phyloP scores from a whole-genome alignment of 2,888 invertebrate species.

The Harpalus rubripes region DNA sequence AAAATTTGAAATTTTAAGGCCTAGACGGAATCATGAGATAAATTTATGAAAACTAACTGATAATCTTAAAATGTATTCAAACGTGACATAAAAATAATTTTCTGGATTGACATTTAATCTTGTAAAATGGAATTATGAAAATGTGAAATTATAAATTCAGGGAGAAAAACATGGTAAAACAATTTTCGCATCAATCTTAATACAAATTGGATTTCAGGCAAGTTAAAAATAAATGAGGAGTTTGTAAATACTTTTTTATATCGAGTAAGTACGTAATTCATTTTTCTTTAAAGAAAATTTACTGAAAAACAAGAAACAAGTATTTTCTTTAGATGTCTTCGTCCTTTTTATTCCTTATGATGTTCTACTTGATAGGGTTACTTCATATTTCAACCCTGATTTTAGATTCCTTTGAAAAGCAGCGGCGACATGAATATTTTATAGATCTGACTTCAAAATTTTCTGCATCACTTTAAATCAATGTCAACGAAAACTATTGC shows the following conservation, averaged over 20 bases:
- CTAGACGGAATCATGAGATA: no score
- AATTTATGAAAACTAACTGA: neutral
- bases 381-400: constrained; percentile 7
- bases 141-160: constrained; percentile 26
- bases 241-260: neutral
- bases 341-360: neutral
- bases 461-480: neutral
- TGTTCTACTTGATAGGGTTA: neutral
- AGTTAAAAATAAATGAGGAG: neutral
- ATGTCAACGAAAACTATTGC: neutral
- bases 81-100: constrained; percentile 48
- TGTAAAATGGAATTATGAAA: constrained; percentile 22
- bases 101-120: constrained; percentile 37
- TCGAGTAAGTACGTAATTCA: neutral
- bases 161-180: neutral
- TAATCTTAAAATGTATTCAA: constrained; percentile 16
- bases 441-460: neutral
- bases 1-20: no score
- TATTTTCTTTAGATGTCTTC: neutral
- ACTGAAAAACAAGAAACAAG: neutral
- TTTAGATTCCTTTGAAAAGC: neutral
- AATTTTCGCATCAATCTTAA: neutral
- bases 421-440: neutral
- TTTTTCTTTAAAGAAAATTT: neutral
- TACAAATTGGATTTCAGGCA: neutral